These are phyloP conservation scores for Mythimna vitellina DNA, from an alignment of 2,888 invertebrate genomes.

Conservation along the genomic window DNA sequence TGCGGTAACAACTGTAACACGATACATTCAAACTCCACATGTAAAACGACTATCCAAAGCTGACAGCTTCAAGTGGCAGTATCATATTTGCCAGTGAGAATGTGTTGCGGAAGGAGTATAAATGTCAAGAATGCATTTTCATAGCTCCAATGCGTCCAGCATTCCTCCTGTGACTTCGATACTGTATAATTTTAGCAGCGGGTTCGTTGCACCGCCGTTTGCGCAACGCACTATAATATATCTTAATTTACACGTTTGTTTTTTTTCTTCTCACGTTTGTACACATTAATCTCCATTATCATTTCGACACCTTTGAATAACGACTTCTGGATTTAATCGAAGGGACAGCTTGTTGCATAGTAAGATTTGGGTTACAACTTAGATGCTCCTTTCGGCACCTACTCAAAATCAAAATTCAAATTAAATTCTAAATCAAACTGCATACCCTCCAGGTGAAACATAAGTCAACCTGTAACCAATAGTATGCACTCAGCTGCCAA, in stretches of 20 bases:
- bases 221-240: conserved; percentile 75
- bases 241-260: conserved; percentile 68
- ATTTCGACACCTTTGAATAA: conserved; percentile 57
- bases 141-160: conserved; percentile 80
- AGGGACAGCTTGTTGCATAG: conserved; percentile 48
- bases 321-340: conserved; percentile 42
- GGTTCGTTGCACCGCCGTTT: conserved; percentile 84
- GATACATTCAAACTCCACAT: conserved; percentile 50
- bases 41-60: conserved; percentile 40
- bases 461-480: background rate
- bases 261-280: conserved; percentile 55
- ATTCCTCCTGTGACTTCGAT: conserved; percentile 77
- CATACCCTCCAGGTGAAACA: background rate
- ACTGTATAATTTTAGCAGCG: conserved; percentile 80
- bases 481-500: conserved; percentile 43
- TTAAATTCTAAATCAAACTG: background rate
- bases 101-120: conserved; percentile 75
- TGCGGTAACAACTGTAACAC: conserved; percentile 45
- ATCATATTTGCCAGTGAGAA: conserved; percentile 60
- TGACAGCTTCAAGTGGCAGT: conserved; percentile 55
- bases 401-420: background rate
- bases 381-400: conserved; percentile 7
- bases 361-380: conserved; percentile 24
- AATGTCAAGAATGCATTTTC: conserved; percentile 86
- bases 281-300: conserved; percentile 62